A percentile compares a stretch with the other conserved stretches of the same genome.
Evolutionary conservation across 1,140 invertebrate species (phyloP).

Genomic region (Drosophila littoralis): DNA sequence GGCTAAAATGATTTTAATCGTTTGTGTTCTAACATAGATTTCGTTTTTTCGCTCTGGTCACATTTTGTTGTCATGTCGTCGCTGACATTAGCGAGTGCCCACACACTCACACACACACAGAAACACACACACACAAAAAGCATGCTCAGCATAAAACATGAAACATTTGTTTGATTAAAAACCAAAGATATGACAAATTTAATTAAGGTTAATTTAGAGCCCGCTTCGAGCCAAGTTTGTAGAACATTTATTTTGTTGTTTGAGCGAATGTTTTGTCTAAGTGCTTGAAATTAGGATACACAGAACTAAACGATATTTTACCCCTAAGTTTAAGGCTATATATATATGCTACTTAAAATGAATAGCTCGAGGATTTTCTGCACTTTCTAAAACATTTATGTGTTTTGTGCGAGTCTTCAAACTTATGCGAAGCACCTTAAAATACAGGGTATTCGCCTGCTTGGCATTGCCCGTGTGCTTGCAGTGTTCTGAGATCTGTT

Average conservation of each 20-base stretch:
- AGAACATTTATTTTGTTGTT: background rate
- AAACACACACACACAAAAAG: constrained; percentile 5
- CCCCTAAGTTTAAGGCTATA: too few species aligned
- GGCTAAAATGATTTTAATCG: constrained; percentile 76
- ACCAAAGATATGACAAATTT: constrained; percentile 60
- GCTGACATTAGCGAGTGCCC: constrained; percentile 62
- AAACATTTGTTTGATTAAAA: constrained; percentile 61
- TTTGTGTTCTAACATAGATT: constrained; percentile 73
- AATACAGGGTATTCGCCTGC: constrained; percentile 12
- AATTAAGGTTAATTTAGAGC: background rate
- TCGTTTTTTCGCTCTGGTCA: constrained; percentile 63
- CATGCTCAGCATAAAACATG: constrained; percentile 23
- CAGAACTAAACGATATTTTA: too few species aligned
- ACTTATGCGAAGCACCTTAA: too few species aligned
- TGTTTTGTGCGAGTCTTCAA: too few species aligned
- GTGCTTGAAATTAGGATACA: background rate
- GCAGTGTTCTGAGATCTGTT: constrained; percentile 8
- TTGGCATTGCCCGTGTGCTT: background rate
- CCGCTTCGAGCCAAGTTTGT: background rate
- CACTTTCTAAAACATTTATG: too few species aligned
- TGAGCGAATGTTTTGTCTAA: background rate
- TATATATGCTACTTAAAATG: too few species aligned
- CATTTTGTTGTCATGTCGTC: constrained; percentile 70
- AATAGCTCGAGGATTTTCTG: too few species aligned
- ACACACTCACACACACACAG: constrained; percentile 25